phyloP scores from a whole-genome alignment of 2,797 vertebrate species.

The Muscicapa striata region DNA sequence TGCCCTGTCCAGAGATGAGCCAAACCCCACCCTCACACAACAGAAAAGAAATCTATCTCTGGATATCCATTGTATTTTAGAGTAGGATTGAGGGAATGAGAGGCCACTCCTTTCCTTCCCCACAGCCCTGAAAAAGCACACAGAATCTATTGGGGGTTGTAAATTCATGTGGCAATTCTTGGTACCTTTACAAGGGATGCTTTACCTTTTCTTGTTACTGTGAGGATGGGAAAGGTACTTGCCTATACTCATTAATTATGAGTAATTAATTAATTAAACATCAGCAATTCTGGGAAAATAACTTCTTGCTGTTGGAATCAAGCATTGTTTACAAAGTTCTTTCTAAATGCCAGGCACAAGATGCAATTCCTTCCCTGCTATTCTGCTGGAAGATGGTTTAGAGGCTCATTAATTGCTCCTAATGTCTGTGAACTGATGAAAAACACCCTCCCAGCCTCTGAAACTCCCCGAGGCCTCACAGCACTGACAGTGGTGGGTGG shows the following conservation, averaged over 20 bases:
- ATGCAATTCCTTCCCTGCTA: not conserved
- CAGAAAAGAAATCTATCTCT: not conserved
- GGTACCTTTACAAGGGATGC: not conserved
- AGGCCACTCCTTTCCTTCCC: not conserved
- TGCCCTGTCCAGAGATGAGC: accelerated
- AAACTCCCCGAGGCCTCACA: accelerated
- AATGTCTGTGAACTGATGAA: not conserved
- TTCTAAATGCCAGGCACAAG: not conserved
- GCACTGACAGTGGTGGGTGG: accelerated
- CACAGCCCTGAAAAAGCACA: not conserved
- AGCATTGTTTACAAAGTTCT: not conserved
- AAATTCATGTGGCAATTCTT: not conserved
- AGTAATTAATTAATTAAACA: not conserved
- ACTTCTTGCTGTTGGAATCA: not conserved
- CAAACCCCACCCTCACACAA: not conserved
- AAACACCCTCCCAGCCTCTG: not conserved
- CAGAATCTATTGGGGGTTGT: not conserved
- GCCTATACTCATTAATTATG: not conserved
- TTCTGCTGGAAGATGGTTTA: not conserved
- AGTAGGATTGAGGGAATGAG: not conserved
- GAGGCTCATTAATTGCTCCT: not conserved
- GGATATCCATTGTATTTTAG: not conserved
- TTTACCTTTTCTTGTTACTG: not conserved
- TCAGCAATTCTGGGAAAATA: not conserved
- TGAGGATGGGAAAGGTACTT: not conserved